These are phyloP conservation scores for Polydrusus pterygomalis DNA, from an alignment of 2,888 invertebrate species.

Conservation along the genomic window DNA sequence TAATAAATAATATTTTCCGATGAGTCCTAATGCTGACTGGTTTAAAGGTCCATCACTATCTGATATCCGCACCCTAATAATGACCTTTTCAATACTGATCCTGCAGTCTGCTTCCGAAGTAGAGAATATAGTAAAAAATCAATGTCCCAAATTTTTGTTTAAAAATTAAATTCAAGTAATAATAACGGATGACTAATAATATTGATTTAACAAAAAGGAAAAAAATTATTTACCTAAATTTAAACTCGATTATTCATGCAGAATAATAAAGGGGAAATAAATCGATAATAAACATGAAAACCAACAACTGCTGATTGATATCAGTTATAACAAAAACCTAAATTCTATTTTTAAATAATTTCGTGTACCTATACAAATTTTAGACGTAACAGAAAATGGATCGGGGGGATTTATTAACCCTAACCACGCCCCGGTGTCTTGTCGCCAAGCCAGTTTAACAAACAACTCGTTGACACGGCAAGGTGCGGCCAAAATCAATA, in stretches of 20 bases:
- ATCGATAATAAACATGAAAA: constrained; percentile 7
- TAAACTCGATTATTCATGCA: constrained; percentile 11
- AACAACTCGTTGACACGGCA: background rate
- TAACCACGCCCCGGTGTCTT: constrained; percentile 35
- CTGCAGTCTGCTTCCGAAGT: too few relatives aligned
- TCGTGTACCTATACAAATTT: constrained; percentile 14
- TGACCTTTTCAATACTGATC: too few relatives aligned
- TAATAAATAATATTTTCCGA: too few relatives aligned
- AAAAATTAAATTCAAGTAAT: background rate
- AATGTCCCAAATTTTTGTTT: background rate
- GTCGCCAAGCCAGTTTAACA: constrained; percentile 18
- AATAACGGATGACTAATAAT: background rate
- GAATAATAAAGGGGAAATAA: constrained; percentile 25
- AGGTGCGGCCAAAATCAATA: constrained; percentile 39
- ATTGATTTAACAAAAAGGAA: constrained; percentile 28
- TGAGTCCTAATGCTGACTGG: too few relatives aligned
- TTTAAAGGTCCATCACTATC: too few relatives aligned
- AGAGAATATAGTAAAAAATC: too few relatives aligned
- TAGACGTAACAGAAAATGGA: constrained; percentile 2
- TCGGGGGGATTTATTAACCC: constrained; percentile 20
- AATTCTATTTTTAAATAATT: constrained; percentile 27
- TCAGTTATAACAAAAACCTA: constrained; percentile 3
- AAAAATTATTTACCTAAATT: background rate
- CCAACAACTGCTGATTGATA: constrained; percentile 1
- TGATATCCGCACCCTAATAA: too few relatives aligned